Percentiles rank a stretch among this genome's conserved stretches.
Conservation (phyloP, 2,888 invertebrate genomes). For the Chrysopilus asiliformis region DNA sequence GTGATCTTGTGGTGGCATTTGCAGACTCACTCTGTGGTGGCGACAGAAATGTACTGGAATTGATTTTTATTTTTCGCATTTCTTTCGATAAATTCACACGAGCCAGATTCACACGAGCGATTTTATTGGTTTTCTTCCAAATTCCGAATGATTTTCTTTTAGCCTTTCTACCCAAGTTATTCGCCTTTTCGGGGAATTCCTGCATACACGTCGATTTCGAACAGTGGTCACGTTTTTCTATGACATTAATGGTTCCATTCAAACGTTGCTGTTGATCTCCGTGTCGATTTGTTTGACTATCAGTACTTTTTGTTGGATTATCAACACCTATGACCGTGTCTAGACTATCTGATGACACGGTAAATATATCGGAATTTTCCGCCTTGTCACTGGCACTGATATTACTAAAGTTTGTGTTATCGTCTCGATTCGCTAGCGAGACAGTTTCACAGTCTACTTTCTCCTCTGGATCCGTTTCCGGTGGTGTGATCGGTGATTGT, state of each 20-base stretch:
- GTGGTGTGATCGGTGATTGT: constrained; percentile 20
- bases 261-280: background rate
- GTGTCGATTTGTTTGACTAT: background rate
- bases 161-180: constrained; percentile 1
- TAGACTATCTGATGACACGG: constrained; percentile 34
- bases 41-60: background rate
- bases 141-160: background rate
- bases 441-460: constrained; percentile 13
- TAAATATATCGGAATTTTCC: constrained; percentile 34
- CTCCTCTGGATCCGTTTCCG: constrained; percentile 15
- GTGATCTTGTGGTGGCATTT: background rate
- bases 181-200: background rate
- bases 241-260: background rate
- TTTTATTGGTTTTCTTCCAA: constrained; percentile 2
- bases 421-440: constrained; percentile 7
- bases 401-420: constrained; percentile 24
- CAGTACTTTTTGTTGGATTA: constrained; percentile 17
- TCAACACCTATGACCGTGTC: constrained; percentile 34
- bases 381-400: constrained; percentile 33
- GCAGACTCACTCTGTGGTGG: constrained; percentile 2
- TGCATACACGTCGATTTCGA: background rate
- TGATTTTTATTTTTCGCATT: background rate
- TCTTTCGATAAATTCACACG: background rate
- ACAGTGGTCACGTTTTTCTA: background rate
- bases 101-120: constrained; percentile 1